These are phyloP conservation scores for Spodoptera litura DNA, from an alignment of 1,140 invertebrate species.

Conservation along the genomic window DNA sequence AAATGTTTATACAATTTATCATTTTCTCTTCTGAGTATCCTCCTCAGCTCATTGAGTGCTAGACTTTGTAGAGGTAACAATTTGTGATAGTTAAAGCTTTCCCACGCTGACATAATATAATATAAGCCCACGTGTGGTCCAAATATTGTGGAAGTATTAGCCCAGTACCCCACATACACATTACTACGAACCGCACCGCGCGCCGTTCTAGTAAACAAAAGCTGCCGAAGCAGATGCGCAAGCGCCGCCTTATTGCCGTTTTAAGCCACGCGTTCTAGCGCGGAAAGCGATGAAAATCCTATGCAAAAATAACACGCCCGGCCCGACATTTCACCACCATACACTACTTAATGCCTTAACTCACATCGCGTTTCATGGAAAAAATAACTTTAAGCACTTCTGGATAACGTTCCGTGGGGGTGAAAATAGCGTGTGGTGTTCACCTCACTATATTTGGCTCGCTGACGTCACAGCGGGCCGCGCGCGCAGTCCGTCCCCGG, in stretches of 20 bases:
- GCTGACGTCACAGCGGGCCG: conserved; percentile 70
- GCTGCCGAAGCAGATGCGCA: conserved; percentile 56
- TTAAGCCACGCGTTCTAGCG: conserved; percentile 73
- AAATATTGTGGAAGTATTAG: conserved; percentile 6
- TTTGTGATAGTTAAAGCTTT: background rate
- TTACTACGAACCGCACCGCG: conserved; percentile 30
- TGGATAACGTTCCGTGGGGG: conserved; percentile 3
- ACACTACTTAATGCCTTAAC: conserved; percentile 54
- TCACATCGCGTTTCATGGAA: conserved; percentile 25
- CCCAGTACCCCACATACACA: conserved; percentile 16
- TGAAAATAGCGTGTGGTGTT: conserved; percentile 59
- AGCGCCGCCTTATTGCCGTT: conserved; percentile 74
- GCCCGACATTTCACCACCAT: conserved; percentile 66
- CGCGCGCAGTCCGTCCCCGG: conserved; percentile 72
- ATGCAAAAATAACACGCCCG: conserved; percentile 78
- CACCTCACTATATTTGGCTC: conserved; percentile 74
- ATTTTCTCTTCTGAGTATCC: background rate
- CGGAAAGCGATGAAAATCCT: conserved; percentile 72
- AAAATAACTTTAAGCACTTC: conserved; percentile 52
- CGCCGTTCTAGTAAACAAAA: conserved; percentile 73
- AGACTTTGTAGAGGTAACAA: background rate
- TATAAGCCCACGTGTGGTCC: conserved; percentile 1
- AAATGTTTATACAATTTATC: too few relatives aligned
- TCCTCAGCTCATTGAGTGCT: background rate
- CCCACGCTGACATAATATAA: background rate